These are phyloP conservation scores for Ophioderma brevispina DNA, from an alignment of 35 echinoderm and acorn worm species.

Conservation along the genomic window DNA sequence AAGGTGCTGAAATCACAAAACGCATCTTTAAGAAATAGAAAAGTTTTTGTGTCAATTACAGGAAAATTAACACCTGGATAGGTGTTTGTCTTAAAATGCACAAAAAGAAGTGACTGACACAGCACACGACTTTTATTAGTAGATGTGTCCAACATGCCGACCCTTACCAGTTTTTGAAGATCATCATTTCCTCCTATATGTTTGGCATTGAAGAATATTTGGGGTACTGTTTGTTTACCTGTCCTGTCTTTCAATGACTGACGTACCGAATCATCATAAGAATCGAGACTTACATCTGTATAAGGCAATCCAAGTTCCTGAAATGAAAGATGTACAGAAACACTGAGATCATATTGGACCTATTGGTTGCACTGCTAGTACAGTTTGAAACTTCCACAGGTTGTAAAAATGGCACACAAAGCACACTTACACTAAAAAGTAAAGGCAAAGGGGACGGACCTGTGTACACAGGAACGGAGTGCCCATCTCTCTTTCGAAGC, in stretches of 20 bases:
- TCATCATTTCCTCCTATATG: constrained; percentile 91
- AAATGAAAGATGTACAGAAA: constrained; percentile 22
- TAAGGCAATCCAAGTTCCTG: constrained; percentile 61
- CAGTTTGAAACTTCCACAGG: too few species aligned
- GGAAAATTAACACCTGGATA: neutral
- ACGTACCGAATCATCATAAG: constrained; percentile 66
- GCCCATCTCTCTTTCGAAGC: too few species aligned
- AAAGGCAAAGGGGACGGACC: too few species aligned
- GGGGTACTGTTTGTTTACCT: constrained; percentile 80
- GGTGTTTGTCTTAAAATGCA: neutral
- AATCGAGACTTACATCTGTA: constrained; percentile 75
- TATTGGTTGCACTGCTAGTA: too few species aligned
- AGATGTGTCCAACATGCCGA: neutral
- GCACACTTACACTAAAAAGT: too few species aligned
- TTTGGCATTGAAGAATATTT: constrained; percentile 88
- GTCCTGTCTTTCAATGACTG: constrained; percentile 63
- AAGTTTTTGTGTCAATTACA: neutral
- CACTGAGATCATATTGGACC: too few species aligned
- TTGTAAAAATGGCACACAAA: too few species aligned
- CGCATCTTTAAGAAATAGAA: too few species aligned
- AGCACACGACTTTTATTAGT: neutral
- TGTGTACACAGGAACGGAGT: too few species aligned
- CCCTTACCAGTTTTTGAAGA: constrained; percentile 82
- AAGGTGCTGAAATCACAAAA: too few species aligned
- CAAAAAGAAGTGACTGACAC: neutral